Evolutionary conservation across 1,140 invertebrate genomes (phyloP).

Genomic region (Eriocheir sinensis): DNA sequence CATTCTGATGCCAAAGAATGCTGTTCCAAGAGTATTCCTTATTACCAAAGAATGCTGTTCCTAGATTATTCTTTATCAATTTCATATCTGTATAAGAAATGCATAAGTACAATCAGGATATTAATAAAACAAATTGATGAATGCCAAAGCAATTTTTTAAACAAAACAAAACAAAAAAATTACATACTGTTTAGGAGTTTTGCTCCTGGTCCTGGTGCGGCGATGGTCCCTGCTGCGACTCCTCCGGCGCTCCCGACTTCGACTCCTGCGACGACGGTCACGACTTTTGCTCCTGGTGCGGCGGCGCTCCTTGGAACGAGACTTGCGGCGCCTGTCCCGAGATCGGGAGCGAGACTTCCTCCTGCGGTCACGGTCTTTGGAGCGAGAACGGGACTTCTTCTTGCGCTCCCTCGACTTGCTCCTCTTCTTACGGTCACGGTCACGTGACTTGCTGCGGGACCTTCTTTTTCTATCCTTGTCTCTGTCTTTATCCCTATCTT

Average conservation of each 20-base stretch:
- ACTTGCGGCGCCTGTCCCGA: slow-evolving; percentile 60
- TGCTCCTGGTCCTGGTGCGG: slow-evolving; percentile 71
- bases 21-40: too few species aligned
- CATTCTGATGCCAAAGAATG: too few species aligned
- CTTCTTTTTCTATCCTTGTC: slow-evolving; percentile 71
- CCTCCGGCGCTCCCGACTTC: slow-evolving; percentile 77
- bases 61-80: too few species aligned
- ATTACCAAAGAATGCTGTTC: too few species aligned
- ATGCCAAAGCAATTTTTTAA: too few species aligned
- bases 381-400: slow-evolving; percentile 62
- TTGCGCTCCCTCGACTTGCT: slow-evolving; percentile 56
- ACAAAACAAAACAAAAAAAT: neutral
- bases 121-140: too few species aligned
- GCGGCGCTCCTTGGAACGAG: slow-evolving; percentile 36
- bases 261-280: slow-evolving; percentile 78
- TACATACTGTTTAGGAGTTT: slow-evolving; percentile 68
- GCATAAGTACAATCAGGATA: too few species aligned
- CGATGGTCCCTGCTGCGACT: slow-evolving; percentile 76
- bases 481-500: slow-evolving; percentile 63
- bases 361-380: slow-evolving; percentile 28
- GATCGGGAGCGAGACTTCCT: slow-evolving; percentile 62
- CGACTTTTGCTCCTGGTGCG: slow-evolving; percentile 82
- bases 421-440: slow-evolving; percentile 77
- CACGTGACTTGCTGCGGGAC: slow-evolving; percentile 73
- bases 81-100: too few species aligned